These are phyloP conservation scores for Scophthalmus maximus DNA, from an alignment of 2,113 vertebrate genomes.

Conservation along the genomic window DNA sequence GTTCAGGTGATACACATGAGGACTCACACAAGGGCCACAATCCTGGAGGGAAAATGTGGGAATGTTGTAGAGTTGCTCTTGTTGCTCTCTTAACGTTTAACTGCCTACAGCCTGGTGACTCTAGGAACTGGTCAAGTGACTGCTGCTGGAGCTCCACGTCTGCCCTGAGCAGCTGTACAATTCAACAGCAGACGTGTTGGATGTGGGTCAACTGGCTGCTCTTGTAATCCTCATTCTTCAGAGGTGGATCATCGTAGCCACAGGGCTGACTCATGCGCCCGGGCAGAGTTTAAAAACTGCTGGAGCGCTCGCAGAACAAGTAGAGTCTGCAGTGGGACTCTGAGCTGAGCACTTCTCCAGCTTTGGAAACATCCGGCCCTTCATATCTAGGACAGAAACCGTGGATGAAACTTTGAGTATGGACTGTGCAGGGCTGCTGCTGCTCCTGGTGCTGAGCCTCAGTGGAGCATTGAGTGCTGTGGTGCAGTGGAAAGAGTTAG, in stretches of 20 bases:
- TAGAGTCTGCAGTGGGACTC: constrained; percentile 56
- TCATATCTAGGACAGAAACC: constrained; percentile 5
- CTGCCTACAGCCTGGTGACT: background rate
- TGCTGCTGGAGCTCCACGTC: background rate
- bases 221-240: constrained; percentile 72
- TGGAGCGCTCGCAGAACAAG: constrained; percentile 39
- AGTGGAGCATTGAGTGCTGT: constrained; percentile 54
- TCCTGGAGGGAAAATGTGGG: background rate
- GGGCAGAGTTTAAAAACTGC: constrained; percentile 66
- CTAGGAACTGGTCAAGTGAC: background rate
- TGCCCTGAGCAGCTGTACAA: constrained; percentile 46
- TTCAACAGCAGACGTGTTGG: constrained; percentile 53
- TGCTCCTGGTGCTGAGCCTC: constrained; percentile 57
- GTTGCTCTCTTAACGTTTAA: no score
- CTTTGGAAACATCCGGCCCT: constrained; percentile 2
- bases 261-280: constrained; percentile 70
- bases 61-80: no score
- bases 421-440: constrained; percentile 49
- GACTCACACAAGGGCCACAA: background rate
- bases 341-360: constrained; percentile 8
- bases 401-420: constrained; percentile 41
- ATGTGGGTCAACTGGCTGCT: constrained; percentile 51
- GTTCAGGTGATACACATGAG: constrained; percentile 3
- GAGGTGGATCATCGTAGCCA: constrained; percentile 74
- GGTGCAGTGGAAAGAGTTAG: constrained; percentile 69